A percentile compares a stretch with the other conserved stretches of the same genome.
Conservation (phyloP, 2,113 vertebrate species). For the Limanda limanda region DNA sequence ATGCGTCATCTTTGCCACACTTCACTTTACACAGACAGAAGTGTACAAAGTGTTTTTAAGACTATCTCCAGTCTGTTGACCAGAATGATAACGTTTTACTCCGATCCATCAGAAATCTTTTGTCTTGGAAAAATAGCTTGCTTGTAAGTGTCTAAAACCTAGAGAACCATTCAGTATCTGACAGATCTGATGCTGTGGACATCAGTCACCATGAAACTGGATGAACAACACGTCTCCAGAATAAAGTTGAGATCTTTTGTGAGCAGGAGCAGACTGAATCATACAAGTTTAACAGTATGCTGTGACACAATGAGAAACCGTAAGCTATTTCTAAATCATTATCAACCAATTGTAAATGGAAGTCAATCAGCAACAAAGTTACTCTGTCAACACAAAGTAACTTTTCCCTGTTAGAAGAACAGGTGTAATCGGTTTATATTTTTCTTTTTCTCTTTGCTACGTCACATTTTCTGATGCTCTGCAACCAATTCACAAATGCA, state of each 20-base stretch:
- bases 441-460: too few relatives aligned
- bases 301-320: too few relatives aligned
- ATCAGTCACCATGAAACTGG: not conserved
- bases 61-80: constrained; percentile 2
- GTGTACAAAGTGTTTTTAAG: constrained; percentile 6
- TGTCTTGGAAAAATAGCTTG: not conserved
- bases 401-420: too few relatives aligned
- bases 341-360: too few relatives aligned
- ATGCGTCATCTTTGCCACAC: not conserved
- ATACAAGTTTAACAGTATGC: too few relatives aligned
- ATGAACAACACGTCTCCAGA: not conserved
- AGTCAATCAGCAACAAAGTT: too few relatives aligned
- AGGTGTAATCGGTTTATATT: too few relatives aligned
- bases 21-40: constrained; percentile 17
- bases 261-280: too few relatives aligned
- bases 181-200: not conserved
- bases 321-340: too few relatives aligned
- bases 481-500: too few relatives aligned
- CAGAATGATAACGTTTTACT: not conserved
- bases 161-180: not conserved
- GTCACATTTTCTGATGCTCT: too few relatives aligned
- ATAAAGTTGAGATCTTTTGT: not conserved
- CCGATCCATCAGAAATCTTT: constrained; percentile 3
- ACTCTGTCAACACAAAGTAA: too few relatives aligned
- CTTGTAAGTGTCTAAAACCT: not conserved